Percentiles rank a stretch among this genome's conserved stretches.
These are phyloP conservation scores for Neoarius graeffei DNA, from an alignment of 2,113 vertebrate species.

Conservation along the genomic window DNA sequence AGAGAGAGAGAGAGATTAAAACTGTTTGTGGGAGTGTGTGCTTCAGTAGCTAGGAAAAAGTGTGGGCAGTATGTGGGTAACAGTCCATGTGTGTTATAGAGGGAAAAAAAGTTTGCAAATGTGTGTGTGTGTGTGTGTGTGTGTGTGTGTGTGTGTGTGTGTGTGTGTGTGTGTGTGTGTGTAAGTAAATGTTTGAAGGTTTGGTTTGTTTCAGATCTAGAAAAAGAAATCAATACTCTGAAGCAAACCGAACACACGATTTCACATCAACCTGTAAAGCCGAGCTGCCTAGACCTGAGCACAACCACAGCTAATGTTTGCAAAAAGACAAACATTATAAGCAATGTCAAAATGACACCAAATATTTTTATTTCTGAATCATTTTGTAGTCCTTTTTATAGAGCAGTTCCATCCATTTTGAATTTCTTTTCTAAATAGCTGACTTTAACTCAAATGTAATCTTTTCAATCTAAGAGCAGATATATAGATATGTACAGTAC, in stretches of 20 bases:
- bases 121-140: background rate
- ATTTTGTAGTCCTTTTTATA: background rate
- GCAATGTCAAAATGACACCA: background rate
- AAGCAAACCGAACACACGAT: conserved; percentile 5
- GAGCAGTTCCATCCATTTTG: background rate
- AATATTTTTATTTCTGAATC: background rate
- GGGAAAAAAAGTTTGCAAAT: background rate
- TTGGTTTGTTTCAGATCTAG: background rate
- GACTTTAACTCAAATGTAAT: background rate
- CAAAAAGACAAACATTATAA: background rate
- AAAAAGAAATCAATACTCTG: conserved; percentile 30
- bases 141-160: background rate
- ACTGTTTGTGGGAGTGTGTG: background rate
- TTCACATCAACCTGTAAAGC: conserved; percentile 18
- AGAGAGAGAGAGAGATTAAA: background rate
- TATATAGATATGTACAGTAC: too few relatives aligned
- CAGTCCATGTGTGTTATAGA: background rate
- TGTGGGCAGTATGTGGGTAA: conserved; percentile 11
- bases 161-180: conserved; percentile 6
- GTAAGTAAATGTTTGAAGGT: background rate
- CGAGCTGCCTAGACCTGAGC: background rate
- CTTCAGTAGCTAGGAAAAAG: background rate
- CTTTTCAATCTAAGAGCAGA: background rate
- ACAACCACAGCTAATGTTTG: background rate
- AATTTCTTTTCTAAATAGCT: background rate